A percentile compares a stretch with the other conserved stretches of the same genome.
Conservation (phyloP, 2,113 vertebrate genomes). For the Prietella phreatophila region DNA sequence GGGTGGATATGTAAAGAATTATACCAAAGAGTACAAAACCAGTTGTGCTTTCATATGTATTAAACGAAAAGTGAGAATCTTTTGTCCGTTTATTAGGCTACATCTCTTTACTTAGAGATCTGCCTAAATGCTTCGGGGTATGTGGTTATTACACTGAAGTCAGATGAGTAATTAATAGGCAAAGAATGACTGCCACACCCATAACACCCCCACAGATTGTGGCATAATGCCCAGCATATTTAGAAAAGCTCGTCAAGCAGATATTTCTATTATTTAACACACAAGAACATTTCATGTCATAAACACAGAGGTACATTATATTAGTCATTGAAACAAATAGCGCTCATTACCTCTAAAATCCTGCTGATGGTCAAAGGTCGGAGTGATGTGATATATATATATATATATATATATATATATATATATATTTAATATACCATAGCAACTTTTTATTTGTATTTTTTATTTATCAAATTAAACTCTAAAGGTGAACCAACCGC, state of each 20-base stretch:
- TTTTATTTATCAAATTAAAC: not conserved
- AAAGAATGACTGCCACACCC: constrained; percentile 5
- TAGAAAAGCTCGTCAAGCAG: constrained; percentile 18
- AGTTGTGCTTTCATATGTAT: not conserved
- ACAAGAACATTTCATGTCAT: not conserved
- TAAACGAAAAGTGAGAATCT: not conserved
- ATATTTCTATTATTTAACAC: constrained; percentile 13
- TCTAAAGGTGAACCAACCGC: not conserved
- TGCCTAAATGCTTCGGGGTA: not conserved
- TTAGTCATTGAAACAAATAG: constrained; percentile 2
- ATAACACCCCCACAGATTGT: constrained; percentile 1
- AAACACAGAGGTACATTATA: constrained; percentile 9
- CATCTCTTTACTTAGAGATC: not conserved
- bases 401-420: too few species aligned
- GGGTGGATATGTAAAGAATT: not conserved
- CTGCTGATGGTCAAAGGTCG: not conserved
- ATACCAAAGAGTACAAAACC: not conserved
- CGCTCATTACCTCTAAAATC: constrained; percentile 8
- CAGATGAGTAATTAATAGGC: constrained; percentile 10
- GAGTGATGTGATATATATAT: too few species aligned
- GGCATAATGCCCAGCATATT: constrained; percentile 21
- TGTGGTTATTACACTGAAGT: not conserved
- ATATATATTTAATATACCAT: not conserved
- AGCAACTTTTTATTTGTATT: not conserved
- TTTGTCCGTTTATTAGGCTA: not conserved